Evolutionary conservation across 2,113 vertebrate species (phyloP).

Genomic region (Hydrolagus affinis): DNA sequence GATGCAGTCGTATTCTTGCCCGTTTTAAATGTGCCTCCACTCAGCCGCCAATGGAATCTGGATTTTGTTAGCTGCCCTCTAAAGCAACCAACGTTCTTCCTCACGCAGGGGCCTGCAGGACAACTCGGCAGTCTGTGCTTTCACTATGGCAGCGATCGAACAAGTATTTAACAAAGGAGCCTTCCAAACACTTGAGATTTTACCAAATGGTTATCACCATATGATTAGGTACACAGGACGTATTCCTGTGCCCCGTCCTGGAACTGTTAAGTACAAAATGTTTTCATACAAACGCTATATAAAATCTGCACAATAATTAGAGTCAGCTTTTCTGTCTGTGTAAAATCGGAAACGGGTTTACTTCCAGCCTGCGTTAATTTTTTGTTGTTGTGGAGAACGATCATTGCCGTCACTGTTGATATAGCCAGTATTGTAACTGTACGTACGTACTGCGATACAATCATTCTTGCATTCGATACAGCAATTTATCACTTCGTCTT

Average conservation of each 20-base stretch:
- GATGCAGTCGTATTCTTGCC: no score
- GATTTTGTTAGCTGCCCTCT: no score
- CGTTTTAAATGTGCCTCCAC: no score
- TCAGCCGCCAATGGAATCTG: no score
- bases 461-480: no score
- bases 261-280: conserved; percentile 53
- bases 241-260: conserved; percentile 57
- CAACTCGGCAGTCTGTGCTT: conserved; percentile 53
- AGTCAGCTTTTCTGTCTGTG: not conserved
- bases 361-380: no score
- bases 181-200: conserved; percentile 52
- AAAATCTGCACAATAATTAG: not conserved
- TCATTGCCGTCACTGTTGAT: no score
- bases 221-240: conserved; percentile 58
- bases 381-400: no score
- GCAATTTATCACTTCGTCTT: no score
- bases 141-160: conserved; percentile 44
- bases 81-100: not conserved
- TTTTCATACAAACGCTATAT: not conserved
- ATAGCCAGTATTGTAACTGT: no score
- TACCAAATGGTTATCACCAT: conserved; percentile 51
- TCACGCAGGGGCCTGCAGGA: conserved; percentile 50
- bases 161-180: conserved; percentile 57
- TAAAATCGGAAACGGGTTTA: no score
- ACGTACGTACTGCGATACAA: no score